phyloP scores from a whole-genome alignment of 2,888 invertebrate genomes.

The Vannuccia rotundouncinata region DNA sequence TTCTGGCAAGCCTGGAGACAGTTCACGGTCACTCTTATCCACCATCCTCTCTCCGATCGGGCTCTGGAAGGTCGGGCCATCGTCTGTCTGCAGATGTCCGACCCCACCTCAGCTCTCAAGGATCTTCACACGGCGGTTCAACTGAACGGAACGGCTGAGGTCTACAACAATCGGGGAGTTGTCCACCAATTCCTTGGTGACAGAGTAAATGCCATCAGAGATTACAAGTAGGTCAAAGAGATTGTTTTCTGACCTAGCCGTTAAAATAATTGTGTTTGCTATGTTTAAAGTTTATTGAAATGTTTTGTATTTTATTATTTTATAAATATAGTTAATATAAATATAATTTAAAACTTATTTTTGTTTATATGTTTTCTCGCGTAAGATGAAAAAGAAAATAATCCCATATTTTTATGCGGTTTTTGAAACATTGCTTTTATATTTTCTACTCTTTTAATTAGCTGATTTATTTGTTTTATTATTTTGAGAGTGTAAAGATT shows the following conservation, averaged over 20 bases:
- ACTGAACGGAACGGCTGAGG: slow-evolving; percentile 40
- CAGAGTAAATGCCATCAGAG: slow-evolving; percentile 52
- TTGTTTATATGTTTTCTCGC: too few species aligned
- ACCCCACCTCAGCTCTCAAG: slow-evolving; percentile 49
- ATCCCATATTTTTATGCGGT: too few species aligned
- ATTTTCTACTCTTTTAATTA: too few species aligned
- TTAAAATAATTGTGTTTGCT: too few species aligned
- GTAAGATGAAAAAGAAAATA: too few species aligned
- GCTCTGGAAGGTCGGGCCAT: slow-evolving; percentile 56
- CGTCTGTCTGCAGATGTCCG: slow-evolving; percentile 55
- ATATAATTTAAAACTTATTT: too few species aligned
- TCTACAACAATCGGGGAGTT: slow-evolving; percentile 55
- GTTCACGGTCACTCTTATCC: slow-evolving; percentile 50
- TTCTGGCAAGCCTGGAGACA: slow-evolving; percentile 57
- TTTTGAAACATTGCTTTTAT: too few species aligned
- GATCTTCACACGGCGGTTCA: slow-evolving; percentile 33
- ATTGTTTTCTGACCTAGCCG: neutral
- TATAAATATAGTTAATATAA: too few species aligned
- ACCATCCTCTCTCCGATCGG: slow-evolving; percentile 47
- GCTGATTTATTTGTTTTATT: too few species aligned
- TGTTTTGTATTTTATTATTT: too few species aligned
- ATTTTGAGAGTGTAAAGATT: too few species aligned
- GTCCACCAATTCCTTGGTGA: slow-evolving; percentile 56
- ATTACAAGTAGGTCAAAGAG: slow-evolving; percentile 46
- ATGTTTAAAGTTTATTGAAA: too few species aligned